phyloP scores from a whole-genome alignment of 2,113 vertebrate genomes.

The Urocynchramus pylzowi region DNA sequence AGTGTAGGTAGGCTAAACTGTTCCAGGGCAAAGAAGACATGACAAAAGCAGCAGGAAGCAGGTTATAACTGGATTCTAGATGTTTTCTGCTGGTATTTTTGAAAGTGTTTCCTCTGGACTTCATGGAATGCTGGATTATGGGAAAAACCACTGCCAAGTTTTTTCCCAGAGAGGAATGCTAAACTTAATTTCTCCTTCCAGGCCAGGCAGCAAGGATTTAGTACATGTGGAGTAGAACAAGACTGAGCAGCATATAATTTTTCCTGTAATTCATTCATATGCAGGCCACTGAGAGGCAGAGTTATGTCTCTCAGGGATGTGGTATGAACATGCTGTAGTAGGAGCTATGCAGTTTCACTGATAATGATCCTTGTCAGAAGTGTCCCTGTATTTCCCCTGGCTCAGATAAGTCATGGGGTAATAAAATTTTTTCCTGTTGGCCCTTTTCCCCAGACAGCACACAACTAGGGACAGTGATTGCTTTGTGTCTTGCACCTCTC shows the following conservation, averaged over 20 bases:
- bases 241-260: neutral
- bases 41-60: neutral
- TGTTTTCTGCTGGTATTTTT: neutral
- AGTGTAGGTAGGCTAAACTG: neutral
- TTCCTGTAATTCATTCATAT: neutral
- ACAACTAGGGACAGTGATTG: neutral
- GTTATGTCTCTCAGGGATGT: neutral
- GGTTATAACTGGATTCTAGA: neutral
- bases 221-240: neutral
- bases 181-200: neutral
- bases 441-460: neutral
- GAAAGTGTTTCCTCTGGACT: neutral
- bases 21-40: neutral
- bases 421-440: neutral
- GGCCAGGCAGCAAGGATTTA: neutral
- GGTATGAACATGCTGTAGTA: fast-evolving
- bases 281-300: neutral
- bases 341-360: neutral
- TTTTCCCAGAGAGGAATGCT: neutral
- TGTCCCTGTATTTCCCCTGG: neutral
- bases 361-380: neutral
- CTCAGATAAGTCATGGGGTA: neutral
- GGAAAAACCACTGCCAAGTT: neutral
- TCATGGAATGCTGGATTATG: neutral
- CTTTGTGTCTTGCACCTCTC: neutral